Base-by-base conservation (phyloP, 2,797 vertebrate genomes). In the Lutjanus campechanus region DNA sequence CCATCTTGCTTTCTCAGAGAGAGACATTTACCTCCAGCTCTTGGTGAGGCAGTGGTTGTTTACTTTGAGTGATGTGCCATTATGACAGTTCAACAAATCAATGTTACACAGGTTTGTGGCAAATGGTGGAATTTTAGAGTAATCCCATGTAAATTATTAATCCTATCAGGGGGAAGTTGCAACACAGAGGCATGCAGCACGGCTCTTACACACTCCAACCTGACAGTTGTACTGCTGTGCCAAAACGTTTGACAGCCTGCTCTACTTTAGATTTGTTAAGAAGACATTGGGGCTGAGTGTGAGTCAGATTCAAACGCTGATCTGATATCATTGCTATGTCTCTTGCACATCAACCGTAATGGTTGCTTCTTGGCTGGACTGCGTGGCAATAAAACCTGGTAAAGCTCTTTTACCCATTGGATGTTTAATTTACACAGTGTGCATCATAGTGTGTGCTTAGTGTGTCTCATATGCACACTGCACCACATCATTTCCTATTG, bases 51-150 rank as follows among this genome's bases (percentile, higher is more conserved):
- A 49, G 65, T 76, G 91, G 91, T 93, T 93, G 91, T 93, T 95
- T 93, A 90, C 89, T 88, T 90, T 94, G 93, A 94, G 91, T 93
- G 93, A 94, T 94, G 89, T 92, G 88, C 91, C 84, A 92, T 94
- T 93, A 94, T 94, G 93, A 94, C 93, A 94, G 90, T 94, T 94
- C 90, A 93, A 90, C 90, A 92, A 93, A 93, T 93, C 92, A 89
- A 87, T 91, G 88, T 84, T 86, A 88, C 93, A 91, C 89, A 85
- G 89, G 85, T 92, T 92, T 88, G 92, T 84, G 84, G 91, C 84
- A 92, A 93, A 93, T 79, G 86, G 73, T 76, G 82, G 90, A 88
- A 91, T 92, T 92, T 90, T 76, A 82, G 70, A 92, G 89, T 88
- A 90, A 91, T 90, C 85, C 77, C 70, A 79, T 90, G 92, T 94